Percentiles rank a stretch among this genome's conserved stretches.
phyloP scores from a whole-genome alignment of 2,888 invertebrate genomes.

The Orchestes rusci region DNA sequence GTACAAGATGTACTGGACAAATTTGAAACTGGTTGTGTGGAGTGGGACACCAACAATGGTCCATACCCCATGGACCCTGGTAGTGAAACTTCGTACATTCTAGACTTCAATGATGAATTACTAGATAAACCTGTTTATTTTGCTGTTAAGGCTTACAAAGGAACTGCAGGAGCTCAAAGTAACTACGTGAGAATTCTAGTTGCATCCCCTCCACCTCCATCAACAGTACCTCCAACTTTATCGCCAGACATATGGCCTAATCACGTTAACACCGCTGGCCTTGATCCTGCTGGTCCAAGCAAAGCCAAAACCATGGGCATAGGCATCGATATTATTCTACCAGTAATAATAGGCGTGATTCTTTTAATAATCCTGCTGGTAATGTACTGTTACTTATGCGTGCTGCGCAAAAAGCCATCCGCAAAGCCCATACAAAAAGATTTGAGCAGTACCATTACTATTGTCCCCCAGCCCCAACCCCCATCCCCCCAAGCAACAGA shows the following conservation, averaged over 20 bases:
- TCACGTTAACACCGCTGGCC: conserved; percentile 35
- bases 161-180: conserved; percentile 42
- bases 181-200: conserved; percentile 50
- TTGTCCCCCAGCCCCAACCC: conserved; percentile 41
- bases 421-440: conserved; percentile 37
- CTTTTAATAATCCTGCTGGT: conserved; percentile 43
- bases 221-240: conserved; percentile 43
- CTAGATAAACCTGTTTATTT: conserved; percentile 49
- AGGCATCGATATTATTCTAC: conserved; percentile 46
- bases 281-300: conserved; percentile 40
- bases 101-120: conserved; percentile 45
- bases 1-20: conserved; percentile 45
- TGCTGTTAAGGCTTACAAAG: conserved; percentile 46
- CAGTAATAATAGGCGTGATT: conserved; percentile 45
- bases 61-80: conserved; percentile 46
- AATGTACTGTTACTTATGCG: conserved; percentile 47
- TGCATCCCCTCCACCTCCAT: conserved; percentile 47
- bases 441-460: conserved; percentile 42
- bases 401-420: conserved; percentile 41
- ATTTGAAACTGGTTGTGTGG: conserved; percentile 43
- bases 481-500: conserved; percentile 41
- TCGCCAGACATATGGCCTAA: conserved; percentile 41
- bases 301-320: conserved; percentile 41
- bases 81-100: conserved; percentile 47
- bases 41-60: conserved; percentile 44